phyloP scores from a whole-genome alignment of 2,113 vertebrate species.

The Oncorhynchus clarkii region DNA sequence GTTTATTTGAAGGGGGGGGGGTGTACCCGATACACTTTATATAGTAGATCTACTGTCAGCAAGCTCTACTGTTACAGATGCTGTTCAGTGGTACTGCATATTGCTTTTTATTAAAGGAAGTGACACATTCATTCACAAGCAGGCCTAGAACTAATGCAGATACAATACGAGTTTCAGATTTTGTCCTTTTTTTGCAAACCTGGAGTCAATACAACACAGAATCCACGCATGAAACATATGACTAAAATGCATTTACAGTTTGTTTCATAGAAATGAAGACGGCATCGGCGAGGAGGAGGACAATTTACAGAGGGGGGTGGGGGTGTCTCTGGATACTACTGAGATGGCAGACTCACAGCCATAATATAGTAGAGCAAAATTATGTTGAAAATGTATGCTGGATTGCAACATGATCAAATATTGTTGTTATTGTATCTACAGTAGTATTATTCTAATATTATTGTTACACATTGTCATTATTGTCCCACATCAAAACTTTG shows the following conservation, averaged over 20 bases:
- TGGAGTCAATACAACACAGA: conserved; percentile 67
- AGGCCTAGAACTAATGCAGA: conserved; percentile 59
- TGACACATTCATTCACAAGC: conserved; percentile 74
- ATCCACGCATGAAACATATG: conserved; percentile 61
- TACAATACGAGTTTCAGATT: conserved; percentile 64
- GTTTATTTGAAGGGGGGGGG: too few relatives aligned
- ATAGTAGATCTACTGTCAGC: too few relatives aligned
- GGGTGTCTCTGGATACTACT: conserved; percentile 41
- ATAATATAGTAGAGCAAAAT: neutral
- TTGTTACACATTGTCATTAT: neutral
- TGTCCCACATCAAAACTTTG: neutral
- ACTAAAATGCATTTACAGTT: conserved; percentile 70
- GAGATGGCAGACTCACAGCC: neutral
- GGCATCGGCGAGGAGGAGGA: conserved; percentile 51
- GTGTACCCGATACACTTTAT: neutral
- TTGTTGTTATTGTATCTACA: neutral
- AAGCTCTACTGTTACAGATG: conserved; percentile 6
- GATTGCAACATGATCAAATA: neutral
- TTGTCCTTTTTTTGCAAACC: conserved; percentile 58
- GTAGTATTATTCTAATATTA: neutral
- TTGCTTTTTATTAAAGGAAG: conserved; percentile 67
- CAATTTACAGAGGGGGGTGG: conserved; percentile 15
- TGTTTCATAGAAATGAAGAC: conserved; percentile 69
- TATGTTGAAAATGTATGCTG: neutral
- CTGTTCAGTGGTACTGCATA: conserved; percentile 63